phyloP scores from a whole-genome alignment of 2,888 invertebrate genomes.

The Hirudinaria manillensis region DNA sequence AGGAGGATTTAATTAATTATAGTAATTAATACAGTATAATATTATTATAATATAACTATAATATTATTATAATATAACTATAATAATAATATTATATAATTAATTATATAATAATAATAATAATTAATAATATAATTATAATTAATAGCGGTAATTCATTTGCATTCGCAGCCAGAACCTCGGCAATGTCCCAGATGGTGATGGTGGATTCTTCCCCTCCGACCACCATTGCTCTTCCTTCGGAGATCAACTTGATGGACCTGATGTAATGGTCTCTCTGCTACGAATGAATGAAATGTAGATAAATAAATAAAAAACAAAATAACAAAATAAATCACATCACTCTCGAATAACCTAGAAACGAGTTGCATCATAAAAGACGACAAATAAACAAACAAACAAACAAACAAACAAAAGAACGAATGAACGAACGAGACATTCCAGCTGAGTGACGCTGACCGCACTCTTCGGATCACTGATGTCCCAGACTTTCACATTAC shows the following conservation, averaged over 20 bases:
- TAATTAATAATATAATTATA: background rate
- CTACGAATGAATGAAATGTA: conserved; percentile 54
- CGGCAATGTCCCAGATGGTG: conserved; percentile 89
- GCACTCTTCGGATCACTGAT: conserved; percentile 76
- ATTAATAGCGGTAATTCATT: background rate
- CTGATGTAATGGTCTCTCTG: conserved; percentile 94
- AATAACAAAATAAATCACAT: background rate
- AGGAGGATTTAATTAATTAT: background rate
- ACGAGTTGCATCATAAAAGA: background rate
- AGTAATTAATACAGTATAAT: no score
- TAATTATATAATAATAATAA: background rate
- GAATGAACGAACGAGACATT: conserved; percentile 67
- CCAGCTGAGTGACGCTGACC: conserved; percentile 80
- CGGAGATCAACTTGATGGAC: conserved; percentile 84
- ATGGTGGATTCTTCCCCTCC: conserved; percentile 92
- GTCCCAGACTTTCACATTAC: conserved; percentile 95
- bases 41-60: no score
- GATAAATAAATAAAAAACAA: background rate
- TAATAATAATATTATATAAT: no score
- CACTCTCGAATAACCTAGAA: background rate
- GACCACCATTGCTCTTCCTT: conserved; percentile 86
- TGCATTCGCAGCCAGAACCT: conserved; percentile 53
- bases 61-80: no score
- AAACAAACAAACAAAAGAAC: background rate
- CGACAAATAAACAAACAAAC: background rate